These are phyloP conservation scores for Leptopilina drosophilae DNA, from an alignment of 2,888 invertebrate genomes.

Conservation along the genomic window DNA sequence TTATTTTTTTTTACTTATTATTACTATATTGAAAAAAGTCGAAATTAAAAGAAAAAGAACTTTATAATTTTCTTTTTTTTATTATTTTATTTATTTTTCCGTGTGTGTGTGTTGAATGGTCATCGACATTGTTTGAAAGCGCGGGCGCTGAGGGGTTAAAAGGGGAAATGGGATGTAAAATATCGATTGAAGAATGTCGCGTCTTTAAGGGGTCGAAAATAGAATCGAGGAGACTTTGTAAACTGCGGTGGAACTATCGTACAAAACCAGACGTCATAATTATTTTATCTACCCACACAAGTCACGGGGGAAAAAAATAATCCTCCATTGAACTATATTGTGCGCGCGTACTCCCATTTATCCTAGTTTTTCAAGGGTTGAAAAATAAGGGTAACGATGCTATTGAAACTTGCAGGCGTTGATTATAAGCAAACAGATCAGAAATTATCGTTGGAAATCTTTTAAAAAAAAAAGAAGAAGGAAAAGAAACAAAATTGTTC, in stretches of 20 bases:
- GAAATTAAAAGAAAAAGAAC: background rate
- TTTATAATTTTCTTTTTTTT: background rate
- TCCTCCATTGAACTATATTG: background rate
- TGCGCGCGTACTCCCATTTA: too few species aligned
- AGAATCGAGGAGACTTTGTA: slow-evolving; percentile 5
- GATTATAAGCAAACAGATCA: slow-evolving; percentile 2
- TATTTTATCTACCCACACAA: slow-evolving; percentile 19
- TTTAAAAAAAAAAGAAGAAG: background rate
- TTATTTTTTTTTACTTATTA: too few species aligned
- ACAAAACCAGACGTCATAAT: slow-evolving; percentile 31
- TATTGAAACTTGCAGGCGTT: slow-evolving; percentile 10
- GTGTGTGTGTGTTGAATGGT: too few species aligned
- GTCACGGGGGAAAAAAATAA: slow-evolving; percentile 2
- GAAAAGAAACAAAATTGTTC: too few species aligned
- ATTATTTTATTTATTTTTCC: too few species aligned
- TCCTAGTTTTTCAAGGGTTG: slow-evolving; percentile 12
- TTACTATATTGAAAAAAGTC: background rate
- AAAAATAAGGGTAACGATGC: slow-evolving; percentile 1
- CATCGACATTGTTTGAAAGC: too few species aligned
- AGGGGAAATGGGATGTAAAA: slow-evolving; percentile 1
- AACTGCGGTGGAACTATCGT: background rate
- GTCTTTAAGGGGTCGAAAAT: slow-evolving; percentile 31
- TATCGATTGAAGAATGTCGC: slow-evolving; percentile 15
- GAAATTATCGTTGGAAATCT: background rate
- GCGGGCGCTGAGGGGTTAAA: too few species aligned